Percentiles rank a stretch among this genome's conserved stretches.
phyloP scores from a whole-genome alignment of 2,113 vertebrate species.

The Takifugu flavidus region DNA sequence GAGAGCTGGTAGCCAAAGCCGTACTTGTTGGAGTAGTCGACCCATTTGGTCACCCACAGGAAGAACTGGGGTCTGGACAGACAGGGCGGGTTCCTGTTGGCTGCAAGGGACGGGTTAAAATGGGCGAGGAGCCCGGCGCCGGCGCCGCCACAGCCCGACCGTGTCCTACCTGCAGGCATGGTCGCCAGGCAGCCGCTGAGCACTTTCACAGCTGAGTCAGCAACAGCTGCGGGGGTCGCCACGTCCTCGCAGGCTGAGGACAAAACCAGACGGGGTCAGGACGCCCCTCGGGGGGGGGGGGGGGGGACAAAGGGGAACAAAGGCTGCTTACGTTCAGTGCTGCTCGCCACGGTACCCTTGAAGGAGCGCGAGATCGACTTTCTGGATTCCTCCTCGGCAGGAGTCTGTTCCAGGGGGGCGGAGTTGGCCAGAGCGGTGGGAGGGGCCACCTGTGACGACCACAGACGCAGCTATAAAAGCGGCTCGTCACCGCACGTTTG shows the following conservation, averaged over 20 bases:
- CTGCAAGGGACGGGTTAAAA: conserved; percentile 59
- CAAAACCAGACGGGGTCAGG: neutral
- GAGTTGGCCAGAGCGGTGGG: conserved; percentile 73
- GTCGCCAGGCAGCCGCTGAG: conserved; percentile 84
- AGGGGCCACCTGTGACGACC: conserved; percentile 61
- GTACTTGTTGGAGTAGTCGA: conserved; percentile 97
- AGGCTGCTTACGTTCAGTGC: conserved; percentile 83
- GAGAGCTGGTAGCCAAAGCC: conserved; percentile 98
- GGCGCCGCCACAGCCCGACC: neutral
- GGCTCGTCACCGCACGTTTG: no score
- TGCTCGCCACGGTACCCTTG: conserved; percentile 85
- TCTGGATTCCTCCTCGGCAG: conserved; percentile 86
- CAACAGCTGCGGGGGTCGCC: conserved; percentile 81
- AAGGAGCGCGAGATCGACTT: conserved; percentile 83
- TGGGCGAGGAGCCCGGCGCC: no score
- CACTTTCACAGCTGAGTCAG: conserved; percentile 83
- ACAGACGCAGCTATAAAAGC: neutral
- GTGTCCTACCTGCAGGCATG: conserved; percentile 87
- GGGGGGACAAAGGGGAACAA: neutral
- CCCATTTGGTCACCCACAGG: conserved; percentile 98
- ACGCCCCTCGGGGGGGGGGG: no score
- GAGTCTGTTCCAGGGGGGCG: conserved; percentile 79
- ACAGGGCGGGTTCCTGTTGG: conserved; percentile 84
- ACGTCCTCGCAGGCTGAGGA: conserved; percentile 85
- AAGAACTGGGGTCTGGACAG: conserved; percentile 86